A percentile compares a stretch with the other conserved stretches of the same genome.
These are phyloP conservation scores for Opisthocomus hoazin DNA, from an alignment of 2,113 vertebrate species.

Conservation along the genomic window DNA sequence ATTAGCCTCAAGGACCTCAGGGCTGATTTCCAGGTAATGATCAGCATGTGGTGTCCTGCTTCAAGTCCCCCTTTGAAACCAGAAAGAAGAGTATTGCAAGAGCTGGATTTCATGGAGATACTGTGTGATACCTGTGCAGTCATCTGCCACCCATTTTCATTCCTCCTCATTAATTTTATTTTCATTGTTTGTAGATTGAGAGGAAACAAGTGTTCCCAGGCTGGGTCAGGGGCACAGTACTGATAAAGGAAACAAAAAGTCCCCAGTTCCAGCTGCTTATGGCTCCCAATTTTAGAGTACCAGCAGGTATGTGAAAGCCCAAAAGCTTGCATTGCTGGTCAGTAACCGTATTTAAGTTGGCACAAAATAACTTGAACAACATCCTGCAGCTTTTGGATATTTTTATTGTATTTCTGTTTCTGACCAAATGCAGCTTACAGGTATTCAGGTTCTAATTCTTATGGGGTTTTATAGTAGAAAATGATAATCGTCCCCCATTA, in stretches of 20 bases:
- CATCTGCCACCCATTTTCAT: neutral
- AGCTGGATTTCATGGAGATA: neutral
- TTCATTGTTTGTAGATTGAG: neutral
- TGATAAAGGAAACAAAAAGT: neutral
- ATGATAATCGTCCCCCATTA: neutral
- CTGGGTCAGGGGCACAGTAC: neutral
- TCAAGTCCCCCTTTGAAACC: neutral
- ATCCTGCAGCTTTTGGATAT: neutral
- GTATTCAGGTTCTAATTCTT: neutral
- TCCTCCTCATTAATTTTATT: neutral
- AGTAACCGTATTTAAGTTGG: neutral
- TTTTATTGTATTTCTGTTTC: neutral
- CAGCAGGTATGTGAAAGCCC: neutral
- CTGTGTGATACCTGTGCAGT: neutral
- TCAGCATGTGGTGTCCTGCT: neutral
- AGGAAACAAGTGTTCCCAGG: neutral
- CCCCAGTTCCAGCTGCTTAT: neutral
- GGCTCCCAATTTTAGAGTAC: neutral
- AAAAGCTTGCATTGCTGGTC: neutral
- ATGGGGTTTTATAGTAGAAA: neutral
- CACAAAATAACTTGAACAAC: neutral
- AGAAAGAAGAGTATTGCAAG: neutral
- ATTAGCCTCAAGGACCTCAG: neutral
- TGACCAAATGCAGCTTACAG: neutral
- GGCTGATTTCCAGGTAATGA: neutral